Base-by-base conservation (phyloP, 1,140 invertebrate genomes). In the Holotrichia oblita region DNA sequence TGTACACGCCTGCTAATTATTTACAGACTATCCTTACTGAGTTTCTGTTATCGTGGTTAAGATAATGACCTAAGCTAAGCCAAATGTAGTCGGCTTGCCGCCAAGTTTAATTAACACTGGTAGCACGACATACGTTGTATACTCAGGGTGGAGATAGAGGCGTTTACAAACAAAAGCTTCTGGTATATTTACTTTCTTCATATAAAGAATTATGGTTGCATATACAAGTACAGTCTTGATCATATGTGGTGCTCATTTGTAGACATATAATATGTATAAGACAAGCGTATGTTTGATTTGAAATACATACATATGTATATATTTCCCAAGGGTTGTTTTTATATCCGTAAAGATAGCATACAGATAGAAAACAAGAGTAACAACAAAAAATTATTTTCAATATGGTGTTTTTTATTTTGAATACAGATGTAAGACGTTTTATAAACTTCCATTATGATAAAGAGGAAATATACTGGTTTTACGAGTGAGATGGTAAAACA, bases 81-180 rank as follows among this genome's bases (percentile, higher is more conserved):
- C 27, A 34, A 34, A 69, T 69, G 61, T 69, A 69, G 27, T 14
- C 61, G 27, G 61, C 8, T 22, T 69, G 61, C 61, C 61, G 22
- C 61, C 22, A 69, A 69, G 61, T 69, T 69, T 69, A 69, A 69
- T 69, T 69, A 69, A 69, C 61, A 24, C 61, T 69, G 61, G 48
- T 55, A n/a, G 17, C 48, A 17, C 48, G 14, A n/a, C 27, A 20
- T 22, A 27, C n/a, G n/a, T 34, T 34, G 27, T 34, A 61, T 24
- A 24, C 61, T 24, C 20, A 10, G 61, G 48, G 48, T 55, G 14
- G 27, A 34, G 27, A 34, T 48, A 14, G n/a, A 48, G 20, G 61
- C 61, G 61, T 55, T 10, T n/a, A 55, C 48, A 55, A 55, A 55
- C 14, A 55, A 17, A 55, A 6, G 14, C 7, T 17, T 17, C n/a